Base-by-base conservation (phyloP, 2,888 invertebrate species). In the Amphipyra tragopoginis region DNA sequence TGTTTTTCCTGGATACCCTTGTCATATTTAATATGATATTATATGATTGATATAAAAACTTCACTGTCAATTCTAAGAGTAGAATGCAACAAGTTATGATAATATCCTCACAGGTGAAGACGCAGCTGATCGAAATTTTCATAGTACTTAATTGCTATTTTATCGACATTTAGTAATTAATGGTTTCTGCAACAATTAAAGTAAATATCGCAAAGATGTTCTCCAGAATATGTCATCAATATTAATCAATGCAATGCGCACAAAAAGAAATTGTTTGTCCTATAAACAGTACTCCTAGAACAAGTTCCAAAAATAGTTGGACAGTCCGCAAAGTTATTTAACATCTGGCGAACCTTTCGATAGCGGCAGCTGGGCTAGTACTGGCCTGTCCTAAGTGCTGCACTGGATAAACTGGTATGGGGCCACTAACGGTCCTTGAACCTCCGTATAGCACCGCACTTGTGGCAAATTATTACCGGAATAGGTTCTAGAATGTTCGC, bases 401-500 rank as follows among this genome's bases (percentile, higher is more conserved):
- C 71, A 84, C 85, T 83, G 83, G 85, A 80, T 77, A 75, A 79
- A 85, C 87, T 72, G 86, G 86, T 86, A 82, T 77, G 73, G 56
- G 78, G 76, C 75, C 74, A 77, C 70, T 76, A 72, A 77, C 80
- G 88, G 87, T 85, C 86, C 80, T 84, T 87, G 86, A 87, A 86
- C 88, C 78, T 75, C 66, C 49, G 62, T 65, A 68, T 54, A 69
- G 62, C 65, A 72, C 64, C 48, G 47, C 33, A 62, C 65, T 65
- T 50, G 55, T 51, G 47, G 74, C 65, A 72, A 66, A 64, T 75
- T 45, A 69, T 74, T 71, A 54, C 50, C 64, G 57, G 70, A 57
- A 57, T 70, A 48, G 36, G 36, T 47, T 64, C 75, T 50, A 71
- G 75, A 63, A 57, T 44, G 45, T 48, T 57, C 45, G 33, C 43